Evolutionary conservation across 1,140 invertebrate genomes (phyloP).

Genomic region (Bombus confusus): DNA sequence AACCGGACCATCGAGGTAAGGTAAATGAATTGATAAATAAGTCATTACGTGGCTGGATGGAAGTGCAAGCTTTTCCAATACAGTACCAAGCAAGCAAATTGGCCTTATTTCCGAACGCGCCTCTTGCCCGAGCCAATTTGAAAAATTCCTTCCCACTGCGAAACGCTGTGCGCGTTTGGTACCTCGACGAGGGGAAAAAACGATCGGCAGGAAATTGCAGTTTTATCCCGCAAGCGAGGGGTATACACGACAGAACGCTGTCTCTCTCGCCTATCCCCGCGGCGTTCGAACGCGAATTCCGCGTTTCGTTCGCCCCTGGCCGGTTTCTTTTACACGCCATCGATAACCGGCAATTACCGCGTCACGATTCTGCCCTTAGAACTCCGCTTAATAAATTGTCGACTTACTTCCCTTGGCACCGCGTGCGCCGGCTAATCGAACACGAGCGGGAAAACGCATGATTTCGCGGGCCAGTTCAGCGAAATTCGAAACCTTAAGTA

Average conservation of each 20-base stretch:
- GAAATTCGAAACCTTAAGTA: constrained; percentile 23
- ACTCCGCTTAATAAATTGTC: constrained; percentile 29
- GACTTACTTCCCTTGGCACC: neutral
- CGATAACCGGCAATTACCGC: constrained; percentile 31
- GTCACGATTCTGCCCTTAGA: constrained; percentile 40
- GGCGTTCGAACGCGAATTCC: constrained; percentile 2
- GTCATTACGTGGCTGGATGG: neutral
- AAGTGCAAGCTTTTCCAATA: neutral
- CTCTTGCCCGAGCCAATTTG: neutral
- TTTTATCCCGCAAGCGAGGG: neutral
- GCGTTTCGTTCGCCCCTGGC: neutral
- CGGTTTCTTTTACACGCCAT: constrained; percentile 28
- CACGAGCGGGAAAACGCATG: neutral
- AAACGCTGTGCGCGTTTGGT: neutral
- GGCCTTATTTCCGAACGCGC: neutral
- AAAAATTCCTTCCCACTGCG: neutral
- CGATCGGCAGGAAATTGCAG: neutral
- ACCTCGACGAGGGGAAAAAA: neutral
- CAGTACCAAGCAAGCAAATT: neutral
- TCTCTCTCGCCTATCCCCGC: neutral
- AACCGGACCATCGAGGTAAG: neutral
- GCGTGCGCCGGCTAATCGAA: neutral
- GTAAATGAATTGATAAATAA: neutral
- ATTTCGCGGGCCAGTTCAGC: constrained; percentile 18
- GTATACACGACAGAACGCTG: neutral